Evolutionary conservation across 2,797 vertebrate genomes (phyloP).

Genomic region (Enteromius unitaeniatus): DNA sequence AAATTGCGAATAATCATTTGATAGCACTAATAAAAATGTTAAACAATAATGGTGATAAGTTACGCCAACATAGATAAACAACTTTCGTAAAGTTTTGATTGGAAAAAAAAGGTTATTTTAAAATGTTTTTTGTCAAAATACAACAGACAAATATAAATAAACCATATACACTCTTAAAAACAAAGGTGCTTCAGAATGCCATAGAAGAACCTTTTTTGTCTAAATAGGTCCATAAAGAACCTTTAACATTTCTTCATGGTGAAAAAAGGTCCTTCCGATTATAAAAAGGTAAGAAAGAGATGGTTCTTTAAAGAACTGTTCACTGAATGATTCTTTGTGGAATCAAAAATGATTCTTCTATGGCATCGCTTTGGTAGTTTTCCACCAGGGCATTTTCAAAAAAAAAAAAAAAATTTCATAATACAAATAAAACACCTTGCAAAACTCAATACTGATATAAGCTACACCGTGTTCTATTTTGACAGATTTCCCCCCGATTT

Average conservation of each 20-base stretch:
- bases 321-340: background rate
- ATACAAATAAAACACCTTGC: too few species aligned
- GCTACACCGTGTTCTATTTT: background rate
- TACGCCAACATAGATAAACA: background rate
- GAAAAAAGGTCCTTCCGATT: background rate
- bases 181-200: background rate
- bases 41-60: background rate
- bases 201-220: background rate
- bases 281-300: background rate
- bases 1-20: too few species aligned
- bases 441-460: background rate
- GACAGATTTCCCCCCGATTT: background rate
- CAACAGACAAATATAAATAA: background rate
- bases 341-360: background rate
- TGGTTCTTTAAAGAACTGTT: background rate
- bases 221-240: background rate
- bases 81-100: background rate
- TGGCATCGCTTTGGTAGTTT: background rate
- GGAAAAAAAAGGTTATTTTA: background rate
- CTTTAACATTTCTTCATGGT: background rate
- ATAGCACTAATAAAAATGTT: background rate
- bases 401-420: too few species aligned
- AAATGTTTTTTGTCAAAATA: background rate
- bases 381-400: background rate
- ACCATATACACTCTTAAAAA: background rate